These are phyloP conservation scores for Ondatra zibethicus DNA, from an alignment of 2,113 vertebrate species.

Conservation along the genomic window DNA sequence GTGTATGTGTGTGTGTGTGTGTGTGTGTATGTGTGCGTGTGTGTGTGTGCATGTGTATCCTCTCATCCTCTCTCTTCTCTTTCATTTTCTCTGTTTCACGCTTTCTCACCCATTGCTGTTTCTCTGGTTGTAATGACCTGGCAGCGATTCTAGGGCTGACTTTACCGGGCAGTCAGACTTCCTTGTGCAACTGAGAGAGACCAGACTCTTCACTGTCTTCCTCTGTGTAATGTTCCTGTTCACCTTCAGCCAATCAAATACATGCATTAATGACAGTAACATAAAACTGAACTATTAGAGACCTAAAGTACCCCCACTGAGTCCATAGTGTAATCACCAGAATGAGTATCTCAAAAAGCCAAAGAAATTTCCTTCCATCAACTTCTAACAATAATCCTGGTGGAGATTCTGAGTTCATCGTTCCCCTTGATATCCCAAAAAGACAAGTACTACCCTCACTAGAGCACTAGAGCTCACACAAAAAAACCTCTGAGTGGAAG, in stretches of 20 bases:
- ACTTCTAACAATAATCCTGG: neutral
- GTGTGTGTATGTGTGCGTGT: no score
- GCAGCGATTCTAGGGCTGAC: neutral
- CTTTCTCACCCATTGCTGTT: neutral
- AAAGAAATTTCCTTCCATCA: neutral
- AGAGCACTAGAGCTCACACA: neutral
- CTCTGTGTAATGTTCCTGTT: neutral
- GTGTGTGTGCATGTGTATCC: no score
- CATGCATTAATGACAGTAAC: neutral
- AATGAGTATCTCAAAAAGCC: neutral
- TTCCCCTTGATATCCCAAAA: neutral
- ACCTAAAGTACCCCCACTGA: neutral
- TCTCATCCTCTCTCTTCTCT: no score
- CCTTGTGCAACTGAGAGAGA: neutral
- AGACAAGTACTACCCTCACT: neutral
- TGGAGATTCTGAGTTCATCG: neutral
- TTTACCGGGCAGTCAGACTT: neutral
- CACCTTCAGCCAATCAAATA: neutral
- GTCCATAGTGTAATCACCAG: neutral
- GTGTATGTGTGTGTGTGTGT: no score
- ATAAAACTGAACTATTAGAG: neutral
- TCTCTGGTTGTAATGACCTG: neutral
- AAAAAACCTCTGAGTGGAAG: neutral
- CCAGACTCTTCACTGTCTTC: neutral
- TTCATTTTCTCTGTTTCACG: neutral